These are phyloP conservation scores for Benitochromis conjunctus DNA, from an alignment of 2,113 vertebrate genomes.

Conservation along the genomic window DNA sequence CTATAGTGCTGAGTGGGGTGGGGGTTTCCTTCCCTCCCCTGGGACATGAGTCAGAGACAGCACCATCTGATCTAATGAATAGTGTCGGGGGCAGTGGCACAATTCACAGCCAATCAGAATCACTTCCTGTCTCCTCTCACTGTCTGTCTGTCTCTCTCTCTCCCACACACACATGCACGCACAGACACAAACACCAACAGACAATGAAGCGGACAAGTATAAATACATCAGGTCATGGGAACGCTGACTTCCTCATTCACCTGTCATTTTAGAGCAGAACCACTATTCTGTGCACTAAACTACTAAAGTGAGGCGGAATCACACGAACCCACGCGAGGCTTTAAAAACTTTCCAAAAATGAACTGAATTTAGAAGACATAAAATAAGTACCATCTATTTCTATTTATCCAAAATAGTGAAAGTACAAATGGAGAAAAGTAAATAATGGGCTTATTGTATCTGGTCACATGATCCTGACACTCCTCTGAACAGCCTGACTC, in stretches of 20 bases:
- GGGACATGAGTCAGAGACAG: slow-evolving; percentile 41
- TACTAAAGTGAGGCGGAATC: not conserved
- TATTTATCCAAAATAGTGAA: not conserved
- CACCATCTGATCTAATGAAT: not conserved
- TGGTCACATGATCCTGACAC: not conserved
- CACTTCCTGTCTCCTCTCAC: not conserved
- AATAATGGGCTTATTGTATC: not conserved
- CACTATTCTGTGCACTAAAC: not conserved
- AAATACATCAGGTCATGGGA: slow-evolving; percentile 12
- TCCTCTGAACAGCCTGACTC: not conserved
- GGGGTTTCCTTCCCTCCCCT: slow-evolving; percentile 25
- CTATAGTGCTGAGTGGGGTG: not conserved
- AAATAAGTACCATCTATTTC: not conserved
- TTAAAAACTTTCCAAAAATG: not conserved
- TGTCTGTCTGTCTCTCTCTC: not conserved
- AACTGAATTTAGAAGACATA: not conserved
- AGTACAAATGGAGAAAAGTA: not conserved
- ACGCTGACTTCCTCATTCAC: not conserved
- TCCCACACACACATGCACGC: not conserved
- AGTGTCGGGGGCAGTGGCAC: not conserved
- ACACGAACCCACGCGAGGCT: not conserved
- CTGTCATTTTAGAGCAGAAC: not conserved
- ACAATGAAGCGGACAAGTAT: not conserved
- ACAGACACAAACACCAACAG: not conserved
- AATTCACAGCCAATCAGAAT: slow-evolving; percentile 17